These are phyloP conservation scores for Odontocolon sp. DNA, from an alignment of 2,888 invertebrate species.

Conservation along the genomic window DNA sequence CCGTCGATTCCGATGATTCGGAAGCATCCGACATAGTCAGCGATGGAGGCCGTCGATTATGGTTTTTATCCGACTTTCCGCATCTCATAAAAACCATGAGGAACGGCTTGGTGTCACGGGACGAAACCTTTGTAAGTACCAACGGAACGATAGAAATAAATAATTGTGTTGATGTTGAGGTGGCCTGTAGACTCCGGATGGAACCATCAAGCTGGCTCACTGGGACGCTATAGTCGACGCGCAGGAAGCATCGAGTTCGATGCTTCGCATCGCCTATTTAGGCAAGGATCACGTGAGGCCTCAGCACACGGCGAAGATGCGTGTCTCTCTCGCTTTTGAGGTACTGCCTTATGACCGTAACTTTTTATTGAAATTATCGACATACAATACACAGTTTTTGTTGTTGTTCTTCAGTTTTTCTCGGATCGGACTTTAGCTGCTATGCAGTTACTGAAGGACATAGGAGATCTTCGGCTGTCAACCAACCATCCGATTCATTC, in stretches of 20 bases:
- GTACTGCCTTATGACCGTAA: too few relatives aligned
- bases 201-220: conserved; percentile 50
- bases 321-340: conserved; percentile 30
- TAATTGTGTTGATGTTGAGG: too few relatives aligned
- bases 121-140: conserved; percentile 11
- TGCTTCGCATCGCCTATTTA: conserved; percentile 45
- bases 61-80: conserved; percentile 66
- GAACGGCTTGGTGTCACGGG: conserved; percentile 52
- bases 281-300: conserved; percentile 45
- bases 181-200: conserved; percentile 59
- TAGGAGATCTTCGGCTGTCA: conserved; percentile 1
- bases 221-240: conserved; percentile 50
- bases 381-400: not conserved
- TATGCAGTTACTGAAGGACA: conserved; percentile 35
- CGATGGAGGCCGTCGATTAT: conserved; percentile 50
- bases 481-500: conserved; percentile 41
- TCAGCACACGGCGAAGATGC: not conserved
- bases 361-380: not conserved
- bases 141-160: too few relatives aligned
- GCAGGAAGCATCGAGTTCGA: conserved; percentile 18
- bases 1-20: conserved; percentile 50
- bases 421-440: conserved; percentile 30
- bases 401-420: conserved; percentile 34
- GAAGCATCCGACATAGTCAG: conserved; percentile 52
- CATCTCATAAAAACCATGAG: conserved; percentile 65